Evolutionary conservation across 2,797 vertebrate genomes (phyloP), one percentile per base, ranked within the genome.

Genomic region (Holocentrus rufus): DNA sequence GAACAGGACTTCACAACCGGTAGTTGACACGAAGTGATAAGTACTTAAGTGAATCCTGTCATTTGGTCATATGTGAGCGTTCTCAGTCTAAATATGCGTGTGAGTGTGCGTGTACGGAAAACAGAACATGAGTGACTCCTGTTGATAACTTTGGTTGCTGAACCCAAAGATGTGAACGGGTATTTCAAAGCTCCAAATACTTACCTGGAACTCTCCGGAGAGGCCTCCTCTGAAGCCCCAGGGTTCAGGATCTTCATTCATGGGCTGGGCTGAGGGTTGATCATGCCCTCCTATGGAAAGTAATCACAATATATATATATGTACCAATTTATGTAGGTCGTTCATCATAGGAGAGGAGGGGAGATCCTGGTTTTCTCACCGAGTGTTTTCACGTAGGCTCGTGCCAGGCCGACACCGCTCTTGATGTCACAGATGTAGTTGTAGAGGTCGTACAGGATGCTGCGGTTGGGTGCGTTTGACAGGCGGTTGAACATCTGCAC

Each of bases 381-480:
- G 0, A 93, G 77, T 2, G 83, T 84, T 81, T 90, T 93, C 18
- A 99, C 95, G 92, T 97, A 97, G 81, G 95, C 94, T 83, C 95
- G 96, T 85, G 98, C 97, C 95, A 98, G 93, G 55, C 95, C 95
- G 65, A 99, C 96, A 60, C 97, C 97, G 74, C 97, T 98, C 95
- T 99, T 99, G 91, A 99, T 99, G 91, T 99, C 98, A 92, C 97
- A 98, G 92, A 99, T 97, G 91, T 98, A 99, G 91, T 97, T 95
- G 94, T 99, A 99, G 89, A 99, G 95, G 88, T 99, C 98, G 74
- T 99, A 99, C 59, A 99, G 94, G 82, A 99, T 95, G 74, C 94
- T 94, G 88, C 98, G 94, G 92, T 99, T 99, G 72, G 97, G 96
- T 55, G 93, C 97, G 18, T 98, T 99, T 11, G 96, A 98, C 76